Conservation (phyloP, 2,797 vertebrate species). For the Iguana delicatissima region DNA sequence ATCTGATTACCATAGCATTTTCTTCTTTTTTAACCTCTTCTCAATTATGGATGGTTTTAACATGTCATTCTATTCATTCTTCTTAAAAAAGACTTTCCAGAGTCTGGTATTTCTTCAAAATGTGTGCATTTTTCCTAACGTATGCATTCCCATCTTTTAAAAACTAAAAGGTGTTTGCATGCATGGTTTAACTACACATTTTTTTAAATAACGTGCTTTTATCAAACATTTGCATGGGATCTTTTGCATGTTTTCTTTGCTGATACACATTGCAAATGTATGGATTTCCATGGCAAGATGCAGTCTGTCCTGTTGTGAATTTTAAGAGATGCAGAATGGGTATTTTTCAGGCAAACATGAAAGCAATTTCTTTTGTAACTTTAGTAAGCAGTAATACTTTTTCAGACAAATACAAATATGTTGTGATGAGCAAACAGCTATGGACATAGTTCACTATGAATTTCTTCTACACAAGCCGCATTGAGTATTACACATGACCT, state of each 20-base stretch:
- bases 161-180: not conserved
- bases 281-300: not conserved
- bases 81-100: not conserved
- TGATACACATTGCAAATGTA: not conserved
- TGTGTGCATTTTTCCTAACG: not conserved
- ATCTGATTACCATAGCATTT: not conserved
- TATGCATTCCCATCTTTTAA: not conserved
- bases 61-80: not conserved
- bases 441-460: not conserved
- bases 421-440: conserved; percentile 33
- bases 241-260: not conserved
- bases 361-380: not conserved
- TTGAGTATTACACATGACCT: not conserved
- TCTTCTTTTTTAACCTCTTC: not conserved
- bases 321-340: not conserved
- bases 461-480: not conserved
- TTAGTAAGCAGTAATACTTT: not conserved
- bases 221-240: not conserved
- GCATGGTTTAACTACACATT: not conserved
- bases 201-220: not conserved
- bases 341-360: not conserved
- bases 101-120: not conserved
- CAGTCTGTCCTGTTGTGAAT: not conserved
- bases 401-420: conserved; percentile 38
- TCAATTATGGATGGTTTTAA: not conserved